Base-by-base conservation (phyloP, 2,888 invertebrate species). In the Mesoligia furuncula region DNA sequence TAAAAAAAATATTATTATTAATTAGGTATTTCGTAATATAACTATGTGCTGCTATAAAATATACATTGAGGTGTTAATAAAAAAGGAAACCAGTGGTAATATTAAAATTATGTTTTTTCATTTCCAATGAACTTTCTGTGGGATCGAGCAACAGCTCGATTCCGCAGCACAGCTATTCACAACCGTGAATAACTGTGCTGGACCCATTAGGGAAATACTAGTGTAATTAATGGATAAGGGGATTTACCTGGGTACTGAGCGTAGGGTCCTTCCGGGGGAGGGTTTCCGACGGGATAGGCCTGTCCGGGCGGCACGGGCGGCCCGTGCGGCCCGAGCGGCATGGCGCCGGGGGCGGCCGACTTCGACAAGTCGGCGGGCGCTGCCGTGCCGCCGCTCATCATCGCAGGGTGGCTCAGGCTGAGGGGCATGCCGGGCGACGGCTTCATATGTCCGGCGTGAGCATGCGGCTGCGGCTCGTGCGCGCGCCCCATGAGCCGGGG, bases 171-270 rank as follows among this genome's bases (percentile, higher is more conserved):
- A n/a, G n/a, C n/a, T n/a, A n/a, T n/a, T n/a, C n/a, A n/a, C n/a
- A n/a, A n/a, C n/a, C n/a, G 31, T 67, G 31, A 67, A 24, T 8
- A 48, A 4, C 4, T 48, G 2, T 8, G 15, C 31, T 57, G 27
- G 36, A 6, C 24, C 6, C 3, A n/a, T 45, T 57, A 59, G n/a
- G 9, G 1, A 27, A 65, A 11, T 15, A 20, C 15, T 27, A 31
- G 5, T 54, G 11, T 20, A 15, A 61, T 45, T 45, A 36, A 62
- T 31, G 7, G 9, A 31, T 9, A 61, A 48, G 17, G 5, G n/a
- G 31, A 3, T 15, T 89, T 92, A 96, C 96, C 96, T 93, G 96
- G 96, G 89, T 95, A 96, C 85, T 96, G 96, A 61, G 93, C 93
- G 75, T 95, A 96, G 15, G 93, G 90, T 36, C 90, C 93, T 31